Conservation (phyloP, 2,797 vertebrate genomes). For the Avahi laniger region DNA sequence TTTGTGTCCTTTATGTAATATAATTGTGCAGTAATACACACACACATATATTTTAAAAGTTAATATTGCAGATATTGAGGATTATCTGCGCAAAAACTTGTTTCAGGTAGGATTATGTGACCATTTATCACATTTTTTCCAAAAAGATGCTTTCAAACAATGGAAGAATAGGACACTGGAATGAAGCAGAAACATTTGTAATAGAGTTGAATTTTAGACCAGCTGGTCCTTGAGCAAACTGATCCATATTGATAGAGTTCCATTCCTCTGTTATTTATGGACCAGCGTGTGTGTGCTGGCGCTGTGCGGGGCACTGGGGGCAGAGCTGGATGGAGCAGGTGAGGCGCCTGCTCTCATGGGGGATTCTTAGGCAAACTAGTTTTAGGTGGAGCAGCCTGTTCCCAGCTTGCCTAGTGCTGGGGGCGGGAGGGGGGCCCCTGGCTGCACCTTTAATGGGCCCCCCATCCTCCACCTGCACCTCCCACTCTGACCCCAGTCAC, state of each 20-base stretch:
- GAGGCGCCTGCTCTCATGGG: not conserved
- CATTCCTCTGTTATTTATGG: not conserved
- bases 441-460: not conserved
- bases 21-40: not conserved
- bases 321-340: not conserved
- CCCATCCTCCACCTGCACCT: not conserved
- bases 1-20: not conserved
- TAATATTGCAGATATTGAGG: not conserved
- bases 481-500: not conserved
- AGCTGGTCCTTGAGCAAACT: not conserved
- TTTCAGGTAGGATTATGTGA: not conserved
- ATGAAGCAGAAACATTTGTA: not conserved
- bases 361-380: not conserved
- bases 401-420: not conserved
- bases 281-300: not conserved
- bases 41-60: not conserved
- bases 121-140: not conserved
- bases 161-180: not conserved
- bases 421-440: not conserved
- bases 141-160: not conserved
- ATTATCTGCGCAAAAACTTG: not conserved
- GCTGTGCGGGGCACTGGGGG: not conserved
- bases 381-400: not conserved
- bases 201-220: not conserved
- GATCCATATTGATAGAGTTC: not conserved